These are phyloP conservation scores for Halesus radiatus DNA, from an alignment of 1,140 invertebrate genomes.

Conservation along the genomic window DNA sequence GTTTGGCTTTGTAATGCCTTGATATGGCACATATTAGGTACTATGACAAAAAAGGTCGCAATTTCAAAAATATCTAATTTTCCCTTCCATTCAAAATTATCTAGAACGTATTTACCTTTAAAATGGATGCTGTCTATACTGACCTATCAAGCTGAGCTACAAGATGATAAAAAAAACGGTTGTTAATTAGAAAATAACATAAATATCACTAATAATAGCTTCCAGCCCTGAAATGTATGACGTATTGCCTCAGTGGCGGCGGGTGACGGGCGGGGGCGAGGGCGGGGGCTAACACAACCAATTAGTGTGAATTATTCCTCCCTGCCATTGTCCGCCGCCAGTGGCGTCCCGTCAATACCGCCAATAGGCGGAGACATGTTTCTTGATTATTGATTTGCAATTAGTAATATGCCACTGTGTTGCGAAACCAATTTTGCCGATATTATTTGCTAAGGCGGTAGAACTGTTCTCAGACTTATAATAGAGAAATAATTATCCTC, in stretches of 20 bases:
- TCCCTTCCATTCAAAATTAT: too few relatives aligned
- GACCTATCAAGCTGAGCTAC: too few relatives aligned
- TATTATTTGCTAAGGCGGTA: not conserved
- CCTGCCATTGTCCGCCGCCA: constrained; percentile 34
- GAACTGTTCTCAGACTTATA: not conserved
- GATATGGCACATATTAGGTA: too few relatives aligned
- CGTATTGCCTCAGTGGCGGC: constrained; percentile 10
- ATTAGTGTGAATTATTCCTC: constrained; percentile 56
- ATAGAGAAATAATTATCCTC: too few relatives aligned
- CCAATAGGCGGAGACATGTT: constrained; percentile 43
- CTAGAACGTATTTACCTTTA: too few relatives aligned
- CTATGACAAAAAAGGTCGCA: too few relatives aligned
- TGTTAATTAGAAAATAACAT: too few relatives aligned
- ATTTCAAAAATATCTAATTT: too few relatives aligned
- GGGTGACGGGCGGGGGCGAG: constrained; percentile 2
- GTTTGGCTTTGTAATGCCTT: too few relatives aligned
- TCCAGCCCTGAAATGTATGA: constrained; percentile 5
- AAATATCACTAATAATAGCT: too few relatives aligned
- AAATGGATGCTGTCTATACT: too few relatives aligned
- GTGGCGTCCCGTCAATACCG: constrained; percentile 21
- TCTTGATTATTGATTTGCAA: constrained; percentile 58
- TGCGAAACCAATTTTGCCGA: not conserved
- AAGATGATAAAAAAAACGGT: too few relatives aligned
- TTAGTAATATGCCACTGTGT: constrained; percentile 40
- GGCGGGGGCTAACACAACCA: constrained; percentile 44